phyloP scores from a whole-genome alignment of 2,113 vertebrate genomes.

The Prunella fulvescens region DNA sequence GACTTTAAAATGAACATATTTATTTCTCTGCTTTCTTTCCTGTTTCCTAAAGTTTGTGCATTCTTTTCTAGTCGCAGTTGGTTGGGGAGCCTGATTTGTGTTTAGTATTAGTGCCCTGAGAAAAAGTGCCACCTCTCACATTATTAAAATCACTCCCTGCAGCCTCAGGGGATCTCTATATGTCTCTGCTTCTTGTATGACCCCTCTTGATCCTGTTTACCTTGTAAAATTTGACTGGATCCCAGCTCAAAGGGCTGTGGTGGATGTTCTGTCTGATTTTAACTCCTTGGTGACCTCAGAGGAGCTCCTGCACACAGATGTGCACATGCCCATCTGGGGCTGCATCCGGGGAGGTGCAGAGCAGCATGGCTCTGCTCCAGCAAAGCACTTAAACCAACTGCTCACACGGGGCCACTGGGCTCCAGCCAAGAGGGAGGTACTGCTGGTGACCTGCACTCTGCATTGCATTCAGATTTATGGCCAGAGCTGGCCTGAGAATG shows the following conservation, averaged over 20 bases:
- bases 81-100: background rate
- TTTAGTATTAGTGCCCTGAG: background rate
- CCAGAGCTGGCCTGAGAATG: background rate
- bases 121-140: background rate
- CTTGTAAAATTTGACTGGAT: background rate
- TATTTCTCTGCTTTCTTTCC: background rate
- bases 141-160: background rate
- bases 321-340: too few relatives aligned
- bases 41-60: background rate
- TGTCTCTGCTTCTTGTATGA: background rate
- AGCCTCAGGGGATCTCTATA: background rate
- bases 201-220: background rate
- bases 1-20: background rate
- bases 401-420: background rate
- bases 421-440: background rate
- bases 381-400: background rate
- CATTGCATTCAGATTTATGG: background rate
- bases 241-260: background rate
- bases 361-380: background rate
- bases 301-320: background rate
- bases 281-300: background rate
- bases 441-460: background rate
- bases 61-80: background rate
- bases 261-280: background rate
- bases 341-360: background rate